Evolutionary conservation across 1,140 invertebrate species (phyloP).

Genomic region (Drosophila kanapiae): DNA sequence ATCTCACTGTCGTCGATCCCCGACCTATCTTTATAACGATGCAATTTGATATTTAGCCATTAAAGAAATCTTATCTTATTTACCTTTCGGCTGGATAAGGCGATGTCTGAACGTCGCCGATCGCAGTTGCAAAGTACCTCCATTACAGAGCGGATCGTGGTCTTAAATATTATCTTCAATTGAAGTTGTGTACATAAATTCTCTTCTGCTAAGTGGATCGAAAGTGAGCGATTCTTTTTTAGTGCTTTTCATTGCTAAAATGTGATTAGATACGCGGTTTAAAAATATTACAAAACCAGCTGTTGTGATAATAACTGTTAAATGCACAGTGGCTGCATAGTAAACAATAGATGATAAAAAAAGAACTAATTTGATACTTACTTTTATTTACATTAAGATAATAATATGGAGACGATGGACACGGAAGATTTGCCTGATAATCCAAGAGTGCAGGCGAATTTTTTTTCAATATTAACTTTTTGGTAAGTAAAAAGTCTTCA

Average conservation of each 20-base stretch:
- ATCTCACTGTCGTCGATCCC: slow-evolving; percentile 1
- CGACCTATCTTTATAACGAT: slow-evolving; percentile 11
- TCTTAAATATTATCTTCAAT: background rate
- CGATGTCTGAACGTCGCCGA: background rate
- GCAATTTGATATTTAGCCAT: background rate
- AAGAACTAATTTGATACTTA: background rate
- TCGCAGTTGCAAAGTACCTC: background rate
- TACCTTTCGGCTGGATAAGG: background rate
- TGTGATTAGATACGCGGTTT: slow-evolving; percentile 2
- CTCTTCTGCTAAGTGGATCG: background rate
- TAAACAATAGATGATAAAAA: background rate
- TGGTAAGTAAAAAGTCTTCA: slow-evolving; percentile 56
- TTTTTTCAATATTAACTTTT: slow-evolving; percentile 72
- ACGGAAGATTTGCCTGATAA: slow-evolving; percentile 77
- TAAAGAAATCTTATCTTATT: slow-evolving; percentile 7
- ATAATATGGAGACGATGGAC: slow-evolving; percentile 71
- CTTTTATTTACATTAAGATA: background rate
- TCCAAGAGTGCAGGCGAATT: slow-evolving; percentile 68
- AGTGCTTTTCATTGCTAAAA: background rate
- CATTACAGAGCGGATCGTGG: background rate
- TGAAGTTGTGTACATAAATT: background rate
- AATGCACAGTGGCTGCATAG: background rate
- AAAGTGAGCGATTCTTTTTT: background rate
- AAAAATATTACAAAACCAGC: background rate
- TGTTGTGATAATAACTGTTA: background rate